Conservation (phyloP, 2,113 vertebrate species). For the Capreolus pygargus region DNA sequence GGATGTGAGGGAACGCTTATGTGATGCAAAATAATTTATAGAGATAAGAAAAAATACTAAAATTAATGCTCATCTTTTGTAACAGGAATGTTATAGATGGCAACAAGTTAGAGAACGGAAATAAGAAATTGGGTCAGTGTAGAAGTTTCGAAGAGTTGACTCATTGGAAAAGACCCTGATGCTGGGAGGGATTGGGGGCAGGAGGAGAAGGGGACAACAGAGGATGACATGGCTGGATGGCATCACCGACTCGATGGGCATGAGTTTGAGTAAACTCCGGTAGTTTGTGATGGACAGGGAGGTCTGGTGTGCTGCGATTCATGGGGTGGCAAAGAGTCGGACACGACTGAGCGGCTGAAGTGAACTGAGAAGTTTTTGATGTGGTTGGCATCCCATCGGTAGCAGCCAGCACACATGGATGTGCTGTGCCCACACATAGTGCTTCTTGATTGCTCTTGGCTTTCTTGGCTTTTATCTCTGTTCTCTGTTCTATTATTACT, state of each 20-base stretch:
- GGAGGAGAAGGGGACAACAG: no score
- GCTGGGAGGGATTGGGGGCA: no score
- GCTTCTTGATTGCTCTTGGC: background rate
- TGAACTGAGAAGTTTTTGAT: background rate
- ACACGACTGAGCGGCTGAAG: no score
- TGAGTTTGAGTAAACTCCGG: no score
- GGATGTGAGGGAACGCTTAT: background rate
- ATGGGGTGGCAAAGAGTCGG: no score
- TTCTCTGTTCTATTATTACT: background rate
- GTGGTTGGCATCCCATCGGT: rapidly evolving
- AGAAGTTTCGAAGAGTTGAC: background rate
- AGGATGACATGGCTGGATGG: no score
- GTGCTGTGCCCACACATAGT: background rate
- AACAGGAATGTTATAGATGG: background rate
- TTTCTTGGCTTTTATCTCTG: background rate
- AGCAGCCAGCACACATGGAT: no score
- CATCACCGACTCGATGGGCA: no score
- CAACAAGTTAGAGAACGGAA: background rate
- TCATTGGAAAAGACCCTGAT: no score
- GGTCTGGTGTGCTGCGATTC: no score
- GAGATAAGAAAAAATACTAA: background rate
- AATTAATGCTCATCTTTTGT: background rate
- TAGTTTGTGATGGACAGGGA: no score
- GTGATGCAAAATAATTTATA: background rate
- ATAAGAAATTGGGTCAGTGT: background rate